These are phyloP conservation scores for Styela clava DNA, from an alignment of 23 tunicate species.

Conservation along the genomic window DNA sequence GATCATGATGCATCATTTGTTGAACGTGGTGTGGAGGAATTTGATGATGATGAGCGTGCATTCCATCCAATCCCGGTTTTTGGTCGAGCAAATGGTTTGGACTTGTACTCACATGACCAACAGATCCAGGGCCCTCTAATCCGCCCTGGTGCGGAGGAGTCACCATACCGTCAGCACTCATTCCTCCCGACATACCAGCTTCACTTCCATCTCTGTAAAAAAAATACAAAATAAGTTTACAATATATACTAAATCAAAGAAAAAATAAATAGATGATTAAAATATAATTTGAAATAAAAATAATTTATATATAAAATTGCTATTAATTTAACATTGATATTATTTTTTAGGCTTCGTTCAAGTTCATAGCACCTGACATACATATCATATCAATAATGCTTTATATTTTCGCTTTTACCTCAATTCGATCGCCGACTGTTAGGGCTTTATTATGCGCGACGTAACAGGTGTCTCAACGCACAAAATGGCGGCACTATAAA, in stretches of 20 bases:
- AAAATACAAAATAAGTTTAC: background rate
- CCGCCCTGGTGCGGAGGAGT: constrained; percentile 74
- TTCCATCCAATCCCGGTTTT: constrained; percentile 61
- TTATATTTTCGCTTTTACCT: too few relatives aligned
- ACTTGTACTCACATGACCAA: constrained; percentile 55
- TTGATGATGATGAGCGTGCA: constrained; percentile 48
- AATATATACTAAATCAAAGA: background rate
- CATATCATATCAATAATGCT: too few relatives aligned
- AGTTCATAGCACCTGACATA: too few relatives aligned
- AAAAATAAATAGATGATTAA: background rate
- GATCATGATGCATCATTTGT: constrained; percentile 42
- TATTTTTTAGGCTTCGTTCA: too few relatives aligned
- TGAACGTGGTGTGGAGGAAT: constrained; percentile 54
- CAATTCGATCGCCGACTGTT: too few relatives aligned
- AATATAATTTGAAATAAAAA: too few relatives aligned
- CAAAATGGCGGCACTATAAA: background rate
- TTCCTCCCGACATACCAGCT: constrained; percentile 32
- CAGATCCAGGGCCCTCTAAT: constrained; percentile 45
- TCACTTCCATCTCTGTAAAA: constrained; percentile 89
- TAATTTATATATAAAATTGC: too few relatives aligned
- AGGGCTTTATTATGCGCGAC: too few relatives aligned
- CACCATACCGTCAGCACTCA: constrained; percentile 50
- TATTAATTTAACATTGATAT: too few relatives aligned
- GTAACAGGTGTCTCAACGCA: background rate
- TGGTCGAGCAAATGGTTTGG: constrained; percentile 52